A percentile compares a stretch with the other conserved stretches of the same genome.
These are phyloP conservation scores for Orchestes rusci DNA, from an alignment of 2,888 invertebrate genomes.

Conservation along the genomic window DNA sequence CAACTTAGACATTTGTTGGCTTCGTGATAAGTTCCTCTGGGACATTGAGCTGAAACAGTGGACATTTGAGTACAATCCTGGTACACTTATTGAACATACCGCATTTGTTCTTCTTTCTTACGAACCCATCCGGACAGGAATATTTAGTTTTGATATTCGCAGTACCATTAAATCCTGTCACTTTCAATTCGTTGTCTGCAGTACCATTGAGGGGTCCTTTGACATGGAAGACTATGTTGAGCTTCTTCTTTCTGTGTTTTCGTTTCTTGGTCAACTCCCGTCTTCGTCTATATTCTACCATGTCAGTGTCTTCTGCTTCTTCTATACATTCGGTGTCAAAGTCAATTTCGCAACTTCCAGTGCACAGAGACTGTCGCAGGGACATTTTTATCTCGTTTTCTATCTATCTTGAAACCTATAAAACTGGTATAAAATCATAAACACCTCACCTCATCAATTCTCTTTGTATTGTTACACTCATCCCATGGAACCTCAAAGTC, in stretches of 20 bases:
- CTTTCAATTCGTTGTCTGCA: neutral
- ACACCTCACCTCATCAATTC: conserved; percentile 39
- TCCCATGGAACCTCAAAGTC: conserved; percentile 34
- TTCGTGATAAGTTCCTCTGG: conserved; percentile 58
- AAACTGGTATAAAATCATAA: too few species aligned
- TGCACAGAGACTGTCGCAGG: conserved; percentile 26
- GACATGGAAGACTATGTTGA: too few species aligned
- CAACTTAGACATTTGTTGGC: conserved; percentile 53
- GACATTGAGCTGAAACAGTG: conserved; percentile 51
- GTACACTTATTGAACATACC: conserved; percentile 41
- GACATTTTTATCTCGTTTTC: conserved; percentile 29
- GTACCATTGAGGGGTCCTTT: too few species aligned
- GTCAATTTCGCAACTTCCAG: conserved; percentile 24
- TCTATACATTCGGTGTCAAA: conserved; percentile 27
- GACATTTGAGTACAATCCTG: neutral
- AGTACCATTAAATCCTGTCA: conserved; percentile 9
- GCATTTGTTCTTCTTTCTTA: conserved; percentile 49
- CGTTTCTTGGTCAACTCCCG: too few species aligned
- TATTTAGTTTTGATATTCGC: conserved; percentile 5
- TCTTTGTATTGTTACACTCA: conserved; percentile 43
- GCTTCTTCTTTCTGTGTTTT: too few species aligned
- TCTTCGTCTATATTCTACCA: conserved; percentile 31
- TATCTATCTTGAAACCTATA: too few species aligned
- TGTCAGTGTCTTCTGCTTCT: conserved; percentile 34
- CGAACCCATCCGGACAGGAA: conserved; percentile 49